A percentile compares a stretch with the other conserved stretches of the same genome.
phyloP scores from a whole-genome alignment of 2,113 vertebrate species.

The Gallinago paraguaiae region DNA sequence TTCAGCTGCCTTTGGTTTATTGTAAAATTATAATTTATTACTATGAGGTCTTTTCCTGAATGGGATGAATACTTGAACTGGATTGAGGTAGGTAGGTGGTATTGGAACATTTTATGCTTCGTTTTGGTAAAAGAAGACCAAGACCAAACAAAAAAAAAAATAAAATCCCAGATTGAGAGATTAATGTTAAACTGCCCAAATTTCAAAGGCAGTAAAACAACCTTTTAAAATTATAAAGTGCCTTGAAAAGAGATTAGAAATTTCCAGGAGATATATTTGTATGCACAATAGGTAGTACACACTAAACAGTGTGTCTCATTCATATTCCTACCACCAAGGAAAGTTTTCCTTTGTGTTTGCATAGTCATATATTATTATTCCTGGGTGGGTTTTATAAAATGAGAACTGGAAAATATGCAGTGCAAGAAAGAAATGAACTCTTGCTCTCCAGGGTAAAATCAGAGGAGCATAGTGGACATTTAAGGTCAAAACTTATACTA shows the following conservation, averaged over 20 bases:
- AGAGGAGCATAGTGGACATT: not conserved
- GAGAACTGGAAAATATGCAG: not conserved
- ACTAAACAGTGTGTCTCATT: not conserved
- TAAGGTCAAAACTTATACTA: not conserved
- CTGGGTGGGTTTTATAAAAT: not conserved
- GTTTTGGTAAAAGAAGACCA: rapidly evolving
- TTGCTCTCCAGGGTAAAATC: not conserved
- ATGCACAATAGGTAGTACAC: not conserved
- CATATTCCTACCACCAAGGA: not conserved
- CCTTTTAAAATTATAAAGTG: not conserved
- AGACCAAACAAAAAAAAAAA: rapidly evolving
- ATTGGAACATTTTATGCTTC: not conserved
- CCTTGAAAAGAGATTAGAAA: not conserved
- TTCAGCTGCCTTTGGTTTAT: not conserved
- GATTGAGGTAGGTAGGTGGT: not conserved
- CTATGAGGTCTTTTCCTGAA: not conserved
- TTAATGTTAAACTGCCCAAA: not conserved
- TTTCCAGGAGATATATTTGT: not conserved
- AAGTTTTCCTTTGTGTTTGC: not conserved
- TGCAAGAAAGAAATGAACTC: not conserved
- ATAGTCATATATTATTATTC: not conserved
- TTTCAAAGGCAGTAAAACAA: not conserved
- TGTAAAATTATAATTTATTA: not conserved
- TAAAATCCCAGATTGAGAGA: not conserved
- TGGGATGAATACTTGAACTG: not conserved